Conservation (phyloP, 2,113 vertebrate species). For the Rhynchomys soricoides region DNA sequence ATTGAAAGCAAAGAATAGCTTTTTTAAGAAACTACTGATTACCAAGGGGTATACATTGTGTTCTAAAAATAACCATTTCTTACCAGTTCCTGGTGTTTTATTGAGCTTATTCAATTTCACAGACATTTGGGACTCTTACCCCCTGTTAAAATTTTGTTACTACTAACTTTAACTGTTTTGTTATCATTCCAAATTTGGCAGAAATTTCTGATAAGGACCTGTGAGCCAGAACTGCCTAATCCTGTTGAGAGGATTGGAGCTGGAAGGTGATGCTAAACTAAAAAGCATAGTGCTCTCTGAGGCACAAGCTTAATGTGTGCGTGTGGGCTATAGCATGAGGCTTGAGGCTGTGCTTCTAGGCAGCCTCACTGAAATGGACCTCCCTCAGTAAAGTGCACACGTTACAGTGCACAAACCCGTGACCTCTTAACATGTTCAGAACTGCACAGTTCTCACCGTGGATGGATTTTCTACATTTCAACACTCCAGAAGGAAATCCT, state of each 20-base stretch:
- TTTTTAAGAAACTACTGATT: slow-evolving; percentile 64
- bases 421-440: background rate
- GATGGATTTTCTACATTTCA: background rate
- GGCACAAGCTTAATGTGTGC: too few species aligned
- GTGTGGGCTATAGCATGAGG: background rate
- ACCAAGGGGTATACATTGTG: slow-evolving; percentile 35
- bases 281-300: background rate
- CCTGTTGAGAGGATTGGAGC: slow-evolving; percentile 39
- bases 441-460: background rate
- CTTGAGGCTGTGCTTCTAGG: background rate
- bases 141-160: slow-evolving; percentile 46
- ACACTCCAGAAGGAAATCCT: background rate
- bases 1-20: slow-evolving; percentile 55
- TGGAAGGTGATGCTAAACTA: slow-evolving; percentile 51
- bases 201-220: slow-evolving; percentile 16
- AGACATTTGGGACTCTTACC: slow-evolving; percentile 34
- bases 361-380: background rate
- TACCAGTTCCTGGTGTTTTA: slow-evolving; percentile 52
- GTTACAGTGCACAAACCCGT: background rate
- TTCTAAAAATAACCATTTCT: slow-evolving; percentile 47
- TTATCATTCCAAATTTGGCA: slow-evolving; percentile 58
- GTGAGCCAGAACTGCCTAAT: slow-evolving; percentile 49
- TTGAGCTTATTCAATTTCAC: slow-evolving; percentile 58
- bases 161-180: slow-evolving; percentile 45
- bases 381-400: background rate